Conservation (phyloP, 2,797 vertebrate genomes). For the Thamnophis elegans region DNA sequence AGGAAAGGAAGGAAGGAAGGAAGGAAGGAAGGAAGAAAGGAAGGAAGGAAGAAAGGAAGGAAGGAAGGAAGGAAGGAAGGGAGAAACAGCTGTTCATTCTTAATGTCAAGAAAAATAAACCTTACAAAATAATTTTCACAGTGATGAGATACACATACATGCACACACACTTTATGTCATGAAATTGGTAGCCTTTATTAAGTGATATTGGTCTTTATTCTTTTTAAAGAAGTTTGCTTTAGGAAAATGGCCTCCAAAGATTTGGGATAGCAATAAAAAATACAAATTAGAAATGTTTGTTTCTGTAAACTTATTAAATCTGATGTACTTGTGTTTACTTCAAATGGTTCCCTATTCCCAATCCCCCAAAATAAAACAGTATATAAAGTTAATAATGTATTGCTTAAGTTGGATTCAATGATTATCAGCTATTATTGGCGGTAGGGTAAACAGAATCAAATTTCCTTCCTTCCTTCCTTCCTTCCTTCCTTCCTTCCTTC, state of each 20-base stretch:
- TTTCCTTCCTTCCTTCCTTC: background rate
- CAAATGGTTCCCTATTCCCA: constrained; percentile 42
- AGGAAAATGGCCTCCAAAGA: constrained; percentile 54
- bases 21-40: no score
- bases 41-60: no score
- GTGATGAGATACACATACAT: no score
- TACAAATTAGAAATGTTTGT: constrained; percentile 46
- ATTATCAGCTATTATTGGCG: constrained; percentile 15
- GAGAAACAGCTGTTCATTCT: background rate
- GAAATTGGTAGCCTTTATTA: constrained; percentile 34
- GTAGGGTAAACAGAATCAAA: background rate
- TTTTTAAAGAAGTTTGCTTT: constrained; percentile 60
- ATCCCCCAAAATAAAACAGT: constrained; percentile 36
- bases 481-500: background rate
- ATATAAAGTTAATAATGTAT: constrained; percentile 48
- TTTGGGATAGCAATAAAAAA: constrained; percentile 50
- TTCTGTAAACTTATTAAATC: constrained; percentile 54
- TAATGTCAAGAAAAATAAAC: background rate
- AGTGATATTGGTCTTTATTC: background rate
- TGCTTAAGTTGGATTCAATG: constrained; percentile 30
- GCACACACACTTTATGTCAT: background rate
- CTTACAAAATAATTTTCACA: constrained; percentile 1
- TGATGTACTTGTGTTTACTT: constrained; percentile 53
- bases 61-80: no score
- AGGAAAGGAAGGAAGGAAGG: background rate